Evolutionary conservation across 2,888 invertebrate genomes (phyloP), one percentile per base, ranked within the genome.

Genomic region (Drosophila kuntzei): DNA sequence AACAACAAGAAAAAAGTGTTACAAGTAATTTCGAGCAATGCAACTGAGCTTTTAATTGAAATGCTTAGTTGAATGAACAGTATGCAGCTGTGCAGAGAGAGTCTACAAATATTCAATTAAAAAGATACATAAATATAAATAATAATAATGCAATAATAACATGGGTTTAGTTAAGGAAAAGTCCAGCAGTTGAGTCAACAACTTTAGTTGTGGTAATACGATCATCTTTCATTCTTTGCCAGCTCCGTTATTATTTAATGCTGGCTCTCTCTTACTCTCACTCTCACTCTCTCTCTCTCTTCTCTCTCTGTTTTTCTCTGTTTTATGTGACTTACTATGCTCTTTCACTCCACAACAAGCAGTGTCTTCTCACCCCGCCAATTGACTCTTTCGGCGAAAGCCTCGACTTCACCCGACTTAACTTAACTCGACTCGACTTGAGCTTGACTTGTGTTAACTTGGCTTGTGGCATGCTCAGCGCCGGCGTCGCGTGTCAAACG

Each of bases 401-500:
- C 50, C 67, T 43, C 43, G 20, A 39, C 60, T 34, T 22, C 37
- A 39, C 37, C 29, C 36, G 55, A 27, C 39, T 69, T 14, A n/a
- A 37, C 62, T 73, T 44, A 7, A 27, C 41, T 32, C 41, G 34
- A 27, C 54, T 43, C 32, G 16, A 55, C 8, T 34, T 4, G 14
- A 11, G n/a, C 18, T 36, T 14, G 27, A 29, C 50, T 44, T 34
- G 25, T 18, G 41, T 54, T 54, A 54, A 60, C 18, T 59, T 59
- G 70, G 54, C 80, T 73, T 73, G 73, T 61, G 39, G 67, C 72
- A 57, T 59, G 76, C 67, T 72, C 65, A 54, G 62, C 72, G 69
- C 41, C 53, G 69, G 64, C 60, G 58, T 76, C 85, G 79, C 83
- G 79, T 85, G 80, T 84, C 88, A 89, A 86, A 89, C 85, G 89